These are phyloP conservation scores for Penaeus japonicus DNA, from an alignment of 1,140 invertebrate species.

Conservation along the genomic window DNA sequence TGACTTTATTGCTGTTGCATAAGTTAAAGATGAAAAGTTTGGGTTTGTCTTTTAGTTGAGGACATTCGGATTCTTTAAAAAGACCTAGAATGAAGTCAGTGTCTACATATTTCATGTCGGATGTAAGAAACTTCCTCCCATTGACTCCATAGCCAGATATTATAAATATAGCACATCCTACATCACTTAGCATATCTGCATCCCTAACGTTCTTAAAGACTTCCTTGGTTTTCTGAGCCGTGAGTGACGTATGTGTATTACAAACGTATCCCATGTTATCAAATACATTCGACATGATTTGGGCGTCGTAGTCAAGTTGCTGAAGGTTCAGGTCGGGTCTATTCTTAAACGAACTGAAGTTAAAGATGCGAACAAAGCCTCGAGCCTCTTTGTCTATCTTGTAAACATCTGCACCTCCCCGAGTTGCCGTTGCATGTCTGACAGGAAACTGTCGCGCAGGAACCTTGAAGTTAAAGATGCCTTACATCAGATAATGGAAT, in stretches of 20 bases:
- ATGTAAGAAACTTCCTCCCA: conserved; percentile 2
- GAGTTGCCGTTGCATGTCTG: no score
- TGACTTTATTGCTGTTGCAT: neutral
- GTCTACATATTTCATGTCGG: conserved; percentile 6
- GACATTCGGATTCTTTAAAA: conserved; percentile 30
- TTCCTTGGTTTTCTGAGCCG: neutral
- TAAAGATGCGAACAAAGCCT: no score
- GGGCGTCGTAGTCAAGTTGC: no score
- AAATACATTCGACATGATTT: neutral
- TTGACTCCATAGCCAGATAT: conserved; percentile 10
- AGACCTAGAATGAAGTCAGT: neutral
- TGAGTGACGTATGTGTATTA: neutral
- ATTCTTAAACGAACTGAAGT: no score
- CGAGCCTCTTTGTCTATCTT: no score
- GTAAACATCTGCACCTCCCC: no score
- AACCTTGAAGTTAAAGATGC: no score
- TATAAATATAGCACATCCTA: neutral
- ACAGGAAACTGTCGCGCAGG: no score
- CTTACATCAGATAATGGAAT: no score
- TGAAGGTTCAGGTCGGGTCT: no score
- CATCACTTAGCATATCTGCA: neutral
- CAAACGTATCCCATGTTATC: neutral
- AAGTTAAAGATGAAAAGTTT: conserved; percentile 32
- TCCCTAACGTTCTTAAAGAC: neutral
- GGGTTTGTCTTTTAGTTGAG: conserved; percentile 23